Base-by-base conservation (phyloP, 2,888 invertebrate species). In the Hirtodrosophila alboralis region DNA sequence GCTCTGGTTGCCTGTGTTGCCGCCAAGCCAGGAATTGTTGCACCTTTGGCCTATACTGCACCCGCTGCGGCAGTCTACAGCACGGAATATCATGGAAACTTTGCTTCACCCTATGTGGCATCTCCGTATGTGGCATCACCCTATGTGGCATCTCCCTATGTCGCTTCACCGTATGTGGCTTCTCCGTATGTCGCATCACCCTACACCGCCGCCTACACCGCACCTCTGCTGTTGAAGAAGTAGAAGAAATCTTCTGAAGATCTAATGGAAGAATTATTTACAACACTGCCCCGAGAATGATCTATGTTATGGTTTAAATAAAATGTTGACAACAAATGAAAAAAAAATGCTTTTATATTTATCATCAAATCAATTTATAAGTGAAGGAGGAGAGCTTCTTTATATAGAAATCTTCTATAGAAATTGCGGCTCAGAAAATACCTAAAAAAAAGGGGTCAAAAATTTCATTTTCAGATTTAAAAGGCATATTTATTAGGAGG, bases 41-140 rank as follows among this genome's bases (percentile, higher is more conserved):
- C 89, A 57, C 88, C 89, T 30, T 54, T 89, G 48, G 87, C 88
- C 56, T 89, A 89, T 80, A 87, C 77, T 7, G 92, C 93, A 3
- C 92, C 91, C 1, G 63, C 91, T 18, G 88, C 91, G 1, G 92
- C 71, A 6, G 68, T 68, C n/a, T 68, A 68, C 91, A 16, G 72
- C 91, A 23, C 89, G 80, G 36, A 84, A 73, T 51, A 70, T 12
- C 71, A 84, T 79, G 52, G 88, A 85, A 69, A 92, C 93, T 14
- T 91, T 2, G 92, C 91, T 1, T 53, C 78, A 2, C 75, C 78
- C 13, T 86, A 80, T 14, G 78, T 79, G n/a, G 79, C 91, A 9
- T 88, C 91, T 4, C 73, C 79, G 0, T 75, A 77, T 6, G 65
- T 49, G 47, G 80, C 81, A 2, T 64, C 78, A 0, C 68, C 79